These are phyloP conservation scores for Malaclemys terrapin DNA, from an alignment of 2,113 vertebrate genomes.

Conservation along the genomic window DNA sequence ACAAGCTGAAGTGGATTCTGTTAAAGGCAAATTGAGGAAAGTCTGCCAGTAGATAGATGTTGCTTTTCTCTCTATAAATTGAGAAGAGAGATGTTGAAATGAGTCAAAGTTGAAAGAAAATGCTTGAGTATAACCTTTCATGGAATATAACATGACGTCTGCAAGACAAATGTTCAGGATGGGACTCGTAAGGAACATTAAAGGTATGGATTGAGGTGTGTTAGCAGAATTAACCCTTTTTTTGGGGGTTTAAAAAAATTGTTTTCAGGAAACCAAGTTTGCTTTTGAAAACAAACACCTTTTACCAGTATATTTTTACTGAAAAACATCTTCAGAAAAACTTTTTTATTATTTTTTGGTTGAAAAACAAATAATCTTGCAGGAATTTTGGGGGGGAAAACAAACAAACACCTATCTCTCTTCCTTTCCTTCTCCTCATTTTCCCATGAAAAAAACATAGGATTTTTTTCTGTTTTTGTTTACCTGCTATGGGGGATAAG, in stretches of 20 bases:
- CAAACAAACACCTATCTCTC: too few relatives aligned
- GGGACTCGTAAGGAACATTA: background rate
- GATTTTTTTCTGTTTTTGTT: background rate
- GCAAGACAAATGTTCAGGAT: background rate
- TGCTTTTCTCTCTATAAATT: background rate
- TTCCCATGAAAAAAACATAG: background rate
- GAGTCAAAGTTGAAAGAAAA: background rate
- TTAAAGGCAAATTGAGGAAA: background rate
- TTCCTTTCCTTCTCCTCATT: too few relatives aligned
- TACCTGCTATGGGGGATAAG: background rate
- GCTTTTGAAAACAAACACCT: background rate
- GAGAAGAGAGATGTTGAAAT: background rate
- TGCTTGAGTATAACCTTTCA: background rate
- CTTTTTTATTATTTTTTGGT: too few relatives aligned
- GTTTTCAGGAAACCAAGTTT: background rate
- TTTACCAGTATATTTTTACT: background rate
- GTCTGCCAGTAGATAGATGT: background rate
- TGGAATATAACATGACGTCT: background rate
- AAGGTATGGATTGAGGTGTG: background rate
- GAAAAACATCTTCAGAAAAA: background rate
- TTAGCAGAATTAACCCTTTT: accelerated
- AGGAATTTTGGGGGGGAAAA: background rate
- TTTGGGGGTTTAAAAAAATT: background rate
- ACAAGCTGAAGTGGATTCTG: background rate
- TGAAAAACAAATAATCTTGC: background rate